Conservation (phyloP, 2,888 invertebrate species). For the Ferdinandea cuprea region DNA sequence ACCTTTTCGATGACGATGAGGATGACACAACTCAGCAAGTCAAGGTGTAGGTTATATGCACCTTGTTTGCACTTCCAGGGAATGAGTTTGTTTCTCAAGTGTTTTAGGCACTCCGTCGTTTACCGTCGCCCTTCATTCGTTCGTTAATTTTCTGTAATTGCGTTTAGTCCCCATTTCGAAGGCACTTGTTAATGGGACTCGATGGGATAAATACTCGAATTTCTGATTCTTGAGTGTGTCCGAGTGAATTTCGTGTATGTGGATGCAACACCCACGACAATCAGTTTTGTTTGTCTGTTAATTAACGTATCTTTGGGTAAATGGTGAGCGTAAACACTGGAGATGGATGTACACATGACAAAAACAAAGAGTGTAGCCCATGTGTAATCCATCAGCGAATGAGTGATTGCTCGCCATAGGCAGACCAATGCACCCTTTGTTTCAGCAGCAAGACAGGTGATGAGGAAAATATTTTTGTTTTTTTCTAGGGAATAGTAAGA, state of each 20-base stretch:
- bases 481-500: no score
- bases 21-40: conserved; percentile 60
- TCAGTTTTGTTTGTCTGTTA: conserved; percentile 63
- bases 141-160: conserved; percentile 65
- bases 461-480: conserved; percentile 46
- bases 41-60: conserved; percentile 48
- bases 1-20: conserved; percentile 49
- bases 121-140: conserved; percentile 23
- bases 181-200: conserved; percentile 67
- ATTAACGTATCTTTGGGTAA: conserved; percentile 54
- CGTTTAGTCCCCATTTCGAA: conserved; percentile 53
- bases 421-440: conserved; percentile 54
- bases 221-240: conserved; percentile 39
- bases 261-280: conserved; percentile 70
- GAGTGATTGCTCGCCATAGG: conserved; percentile 67
- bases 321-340: conserved; percentile 28
- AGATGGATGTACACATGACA: conserved; percentile 22
- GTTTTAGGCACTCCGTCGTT: conserved; percentile 63
- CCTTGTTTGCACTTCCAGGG: conserved; percentile 67
- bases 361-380: conserved; percentile 24
- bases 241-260: conserved; percentile 11
- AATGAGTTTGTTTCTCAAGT: conserved; percentile 68
- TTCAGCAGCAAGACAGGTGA: conserved; percentile 36
- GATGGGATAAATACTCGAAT: conserved; percentile 65
- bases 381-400: conserved; percentile 63